phyloP scores from a whole-genome alignment of 2,797 vertebrate genomes.

The Holocentrus rufus region DNA sequence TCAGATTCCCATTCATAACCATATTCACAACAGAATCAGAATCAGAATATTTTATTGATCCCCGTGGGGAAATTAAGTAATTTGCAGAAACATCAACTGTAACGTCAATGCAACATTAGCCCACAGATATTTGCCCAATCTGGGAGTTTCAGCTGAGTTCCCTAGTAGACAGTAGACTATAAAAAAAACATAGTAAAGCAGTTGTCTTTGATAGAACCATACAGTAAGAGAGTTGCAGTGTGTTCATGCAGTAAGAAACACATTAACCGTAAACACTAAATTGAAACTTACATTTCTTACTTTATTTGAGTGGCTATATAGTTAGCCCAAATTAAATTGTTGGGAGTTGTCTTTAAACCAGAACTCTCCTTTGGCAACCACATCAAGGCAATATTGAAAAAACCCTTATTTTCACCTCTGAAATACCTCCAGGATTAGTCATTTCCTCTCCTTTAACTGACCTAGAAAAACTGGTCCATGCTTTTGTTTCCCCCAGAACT shows the following conservation, averaged over 20 bases:
- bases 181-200: conserved; percentile 6
- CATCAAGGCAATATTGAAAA: conserved; percentile 54
- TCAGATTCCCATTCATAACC: too few relatives aligned
- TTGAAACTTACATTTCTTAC: conserved; percentile 8
- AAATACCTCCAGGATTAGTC: conserved; percentile 64
- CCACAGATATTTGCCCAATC: not conserved
- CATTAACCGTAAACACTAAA: not conserved
- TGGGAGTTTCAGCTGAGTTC: conserved; percentile 2
- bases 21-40: too few relatives aligned
- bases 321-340: conserved; percentile 38
- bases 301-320: conserved; percentile 39
- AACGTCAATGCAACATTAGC: too few relatives aligned
- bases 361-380: conserved; percentile 49
- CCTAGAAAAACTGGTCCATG: conserved; percentile 64
- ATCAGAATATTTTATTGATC: too few relatives aligned
- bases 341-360: conserved; percentile 36
- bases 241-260: not conserved
- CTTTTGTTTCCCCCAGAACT: conserved; percentile 60
- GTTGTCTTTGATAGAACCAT: conserved; percentile 13
- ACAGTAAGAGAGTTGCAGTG: too few relatives aligned
- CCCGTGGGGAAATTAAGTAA: too few relatives aligned
- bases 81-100: too few relatives aligned
- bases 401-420: conserved; percentile 49
- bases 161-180: not conserved
- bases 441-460: conserved; percentile 65